These are phyloP conservation scores for Holacanthella duospinosa DNA, from an alignment of 2,888 invertebrate species.

Conservation along the genomic window DNA sequence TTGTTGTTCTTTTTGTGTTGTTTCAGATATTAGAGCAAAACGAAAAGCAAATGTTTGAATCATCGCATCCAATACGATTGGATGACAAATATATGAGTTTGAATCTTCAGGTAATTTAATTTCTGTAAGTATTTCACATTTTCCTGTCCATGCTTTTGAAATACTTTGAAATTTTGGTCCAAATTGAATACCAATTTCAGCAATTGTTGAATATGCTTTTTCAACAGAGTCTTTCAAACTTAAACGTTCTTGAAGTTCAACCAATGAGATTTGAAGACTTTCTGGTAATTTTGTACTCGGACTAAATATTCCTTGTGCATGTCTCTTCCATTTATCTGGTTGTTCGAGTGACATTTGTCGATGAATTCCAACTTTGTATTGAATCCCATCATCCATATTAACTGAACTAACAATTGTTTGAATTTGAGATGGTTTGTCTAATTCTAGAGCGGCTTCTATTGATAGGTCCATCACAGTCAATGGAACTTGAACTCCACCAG, in stretches of 20 bases:
- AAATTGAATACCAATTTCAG: background rate
- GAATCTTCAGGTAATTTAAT: conserved; percentile 1
- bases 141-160: background rate
- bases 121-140: conserved; percentile 5
- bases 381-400: background rate
- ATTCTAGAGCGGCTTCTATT: conserved; percentile 15
- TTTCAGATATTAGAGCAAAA: background rate
- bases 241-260: background rate
- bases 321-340: background rate
- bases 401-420: conserved; percentile 10
- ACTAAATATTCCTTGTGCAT: background rate
- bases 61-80: conserved; percentile 24
- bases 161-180: conserved; percentile 5
- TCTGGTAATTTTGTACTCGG: too few species aligned
- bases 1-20: conserved; percentile 6
- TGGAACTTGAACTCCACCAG: conserved; percentile 2
- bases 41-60: conserved; percentile 17
- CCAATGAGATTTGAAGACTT: too few species aligned
- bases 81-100: conserved; percentile 17
- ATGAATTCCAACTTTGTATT: background rate
- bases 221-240: background rate
- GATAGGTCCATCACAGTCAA: conserved; percentile 19
- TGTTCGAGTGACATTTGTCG: background rate
- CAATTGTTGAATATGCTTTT: background rate
- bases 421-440: conserved; percentile 12